Conservation (phyloP, 2,797 vertebrate species). For the Choloepus didactylus region DNA sequence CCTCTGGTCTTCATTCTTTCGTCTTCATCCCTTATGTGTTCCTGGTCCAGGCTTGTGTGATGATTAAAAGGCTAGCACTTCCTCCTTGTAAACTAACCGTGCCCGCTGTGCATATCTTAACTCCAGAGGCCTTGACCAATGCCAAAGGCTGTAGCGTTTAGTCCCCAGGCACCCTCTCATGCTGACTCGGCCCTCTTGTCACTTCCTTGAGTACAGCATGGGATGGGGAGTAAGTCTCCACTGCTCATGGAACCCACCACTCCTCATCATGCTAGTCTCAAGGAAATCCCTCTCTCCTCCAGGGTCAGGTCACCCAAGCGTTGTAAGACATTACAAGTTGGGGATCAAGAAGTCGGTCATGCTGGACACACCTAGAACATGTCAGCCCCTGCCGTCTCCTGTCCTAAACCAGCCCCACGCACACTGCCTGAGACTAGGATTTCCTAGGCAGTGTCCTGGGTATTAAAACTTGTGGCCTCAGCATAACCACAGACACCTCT, state of each 20-base stretch:
- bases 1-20: neutral
- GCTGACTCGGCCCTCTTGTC: neutral
- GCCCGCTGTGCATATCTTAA: neutral
- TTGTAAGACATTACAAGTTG: neutral
- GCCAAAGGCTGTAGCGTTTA: rapidly evolving
- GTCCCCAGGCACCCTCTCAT: neutral
- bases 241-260: neutral
- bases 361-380: neutral
- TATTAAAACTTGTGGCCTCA: neutral
- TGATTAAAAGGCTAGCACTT: neutral
- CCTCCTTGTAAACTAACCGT: neutral
- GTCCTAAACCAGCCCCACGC: neutral
- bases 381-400: neutral
- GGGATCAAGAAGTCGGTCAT: neutral
- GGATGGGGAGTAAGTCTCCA: neutral
- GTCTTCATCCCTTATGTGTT: neutral
- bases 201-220: neutral
- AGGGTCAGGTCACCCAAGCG: neutral
- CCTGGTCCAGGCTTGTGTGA: neutral
- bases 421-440: neutral
- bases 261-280: neutral
- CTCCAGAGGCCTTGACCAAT: neutral
- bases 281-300: neutral
- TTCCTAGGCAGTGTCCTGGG: neutral
- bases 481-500: neutral